Evolutionary conservation across 2,888 invertebrate species (phyloP).

Genomic region (Callimorpha dominula): DNA sequence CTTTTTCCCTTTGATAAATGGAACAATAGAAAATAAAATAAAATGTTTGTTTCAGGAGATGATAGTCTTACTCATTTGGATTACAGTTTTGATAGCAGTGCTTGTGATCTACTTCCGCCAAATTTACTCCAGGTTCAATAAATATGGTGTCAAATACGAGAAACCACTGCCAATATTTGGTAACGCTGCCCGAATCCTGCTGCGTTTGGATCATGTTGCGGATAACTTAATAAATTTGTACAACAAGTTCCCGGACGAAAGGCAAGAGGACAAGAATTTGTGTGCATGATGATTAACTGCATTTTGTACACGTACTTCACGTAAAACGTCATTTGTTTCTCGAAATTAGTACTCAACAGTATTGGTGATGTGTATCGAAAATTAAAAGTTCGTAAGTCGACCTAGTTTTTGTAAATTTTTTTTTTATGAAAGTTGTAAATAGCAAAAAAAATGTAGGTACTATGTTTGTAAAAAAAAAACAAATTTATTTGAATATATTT

Average conservation of each 20-base stretch:
- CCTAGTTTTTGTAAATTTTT: too few species aligned
- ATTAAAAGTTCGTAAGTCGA: too few species aligned
- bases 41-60: conserved; percentile 27
- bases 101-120: conserved; percentile 44
- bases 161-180: conserved; percentile 53
- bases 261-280: conserved; percentile 43
- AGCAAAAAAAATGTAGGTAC: too few species aligned
- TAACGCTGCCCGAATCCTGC: conserved; percentile 28
- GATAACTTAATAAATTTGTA: conserved; percentile 51
- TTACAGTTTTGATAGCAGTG: conserved; percentile 34
- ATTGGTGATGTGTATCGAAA: too few species aligned
- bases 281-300: neutral
- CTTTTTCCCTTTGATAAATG: too few species aligned
- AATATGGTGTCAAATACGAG: conserved; percentile 53
- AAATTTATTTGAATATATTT: too few species aligned
- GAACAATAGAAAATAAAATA: too few species aligned
- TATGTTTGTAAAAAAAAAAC: too few species aligned
- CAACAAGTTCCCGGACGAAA: conserved; percentile 55
- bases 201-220: conserved; percentile 29
- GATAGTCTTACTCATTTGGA: conserved; percentile 55
- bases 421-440: too few species aligned
- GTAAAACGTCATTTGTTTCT: neutral
- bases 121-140: conserved; percentile 51
- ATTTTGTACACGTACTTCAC: neutral
- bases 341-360: too few species aligned